A percentile compares a stretch with the other conserved stretches of the same genome.
Conservation (phyloP, 2,888 invertebrate species). For the Tupiocoris notatus region DNA sequence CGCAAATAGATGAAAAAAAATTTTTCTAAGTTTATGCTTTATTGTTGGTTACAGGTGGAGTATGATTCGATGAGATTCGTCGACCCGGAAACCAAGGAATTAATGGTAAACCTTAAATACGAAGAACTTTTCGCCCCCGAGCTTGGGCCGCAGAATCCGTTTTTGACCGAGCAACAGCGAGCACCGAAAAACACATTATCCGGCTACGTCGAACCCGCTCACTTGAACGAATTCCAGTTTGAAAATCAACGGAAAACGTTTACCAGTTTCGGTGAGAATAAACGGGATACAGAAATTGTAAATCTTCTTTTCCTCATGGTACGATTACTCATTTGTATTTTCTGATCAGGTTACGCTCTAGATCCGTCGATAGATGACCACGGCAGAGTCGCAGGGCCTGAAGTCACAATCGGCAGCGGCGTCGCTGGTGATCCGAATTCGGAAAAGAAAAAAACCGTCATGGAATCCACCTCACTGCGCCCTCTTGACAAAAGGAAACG, state of each 20-base stretch:
- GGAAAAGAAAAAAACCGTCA: conserved; percentile 77
- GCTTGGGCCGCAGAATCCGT: conserved; percentile 90
- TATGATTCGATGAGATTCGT: conserved; percentile 70
- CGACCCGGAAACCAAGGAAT: conserved; percentile 76
- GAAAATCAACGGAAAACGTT: conserved; percentile 95
- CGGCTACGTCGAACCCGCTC: conserved; percentile 92
- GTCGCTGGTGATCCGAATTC: conserved; percentile 59
- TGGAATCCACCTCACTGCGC: conserved; percentile 75
- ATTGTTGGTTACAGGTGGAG: conserved; percentile 60
- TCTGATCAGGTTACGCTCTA: conserved; percentile 66
- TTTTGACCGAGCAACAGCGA: conserved; percentile 83
- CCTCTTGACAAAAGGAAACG: conserved; percentile 78
- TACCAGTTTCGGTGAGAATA: conserved; percentile 70
- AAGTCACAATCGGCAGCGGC: conserved; percentile 61
- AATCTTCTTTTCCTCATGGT: too few relatives aligned
- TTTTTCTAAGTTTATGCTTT: too few relatives aligned
- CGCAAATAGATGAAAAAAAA: too few relatives aligned
- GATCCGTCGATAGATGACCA: conserved; percentile 74
- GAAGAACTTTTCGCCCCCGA: conserved; percentile 92
- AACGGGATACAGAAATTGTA: too few relatives aligned
- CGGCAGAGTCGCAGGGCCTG: conserved; percentile 54
- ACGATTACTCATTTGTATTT: too few relatives aligned
- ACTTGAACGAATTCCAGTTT: conserved; percentile 95
- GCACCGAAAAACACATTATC: conserved; percentile 87
- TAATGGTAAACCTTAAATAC: conserved; percentile 87